Conservation (phyloP, 2,113 vertebrate species). For the Pluvianellus socialis region DNA sequence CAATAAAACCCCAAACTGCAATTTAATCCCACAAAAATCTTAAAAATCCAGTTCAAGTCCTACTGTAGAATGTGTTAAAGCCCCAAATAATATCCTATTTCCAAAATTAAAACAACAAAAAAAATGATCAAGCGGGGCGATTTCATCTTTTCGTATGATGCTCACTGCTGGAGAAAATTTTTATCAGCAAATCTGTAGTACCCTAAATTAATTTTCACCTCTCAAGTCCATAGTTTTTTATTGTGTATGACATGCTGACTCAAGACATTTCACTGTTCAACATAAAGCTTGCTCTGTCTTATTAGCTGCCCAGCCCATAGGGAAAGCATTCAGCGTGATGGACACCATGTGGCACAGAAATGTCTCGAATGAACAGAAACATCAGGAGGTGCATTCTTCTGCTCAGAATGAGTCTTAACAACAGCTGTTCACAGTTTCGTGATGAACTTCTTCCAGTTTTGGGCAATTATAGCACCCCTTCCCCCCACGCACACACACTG, state of each 20-base stretch:
- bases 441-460: not conserved
- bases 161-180: not conserved
- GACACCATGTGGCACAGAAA: conserved; percentile 52
- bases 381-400: conserved; percentile 51
- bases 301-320: not conserved
- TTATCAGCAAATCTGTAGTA: not conserved
- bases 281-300: conserved; percentile 40
- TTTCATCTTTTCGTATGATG: not conserved
- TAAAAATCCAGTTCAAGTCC: not conserved
- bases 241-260: not conserved
- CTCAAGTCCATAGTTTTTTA: not conserved
- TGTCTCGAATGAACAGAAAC: conserved; percentile 20
- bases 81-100: not conserved
- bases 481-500: fast-evolving
- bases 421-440: conserved; percentile 29
- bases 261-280: not conserved
- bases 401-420: not conserved
- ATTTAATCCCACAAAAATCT: not conserved
- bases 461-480: not conserved
- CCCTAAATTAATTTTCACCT: not conserved
- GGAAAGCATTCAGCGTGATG: not conserved
- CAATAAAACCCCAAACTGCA: not conserved
- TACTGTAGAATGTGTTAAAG: not conserved
- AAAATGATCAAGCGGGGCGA: fast-evolving
- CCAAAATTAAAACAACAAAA: not conserved